Base-by-base conservation (phyloP, 1,140 invertebrate genomes). In the Hyles euphorbiae region DNA sequence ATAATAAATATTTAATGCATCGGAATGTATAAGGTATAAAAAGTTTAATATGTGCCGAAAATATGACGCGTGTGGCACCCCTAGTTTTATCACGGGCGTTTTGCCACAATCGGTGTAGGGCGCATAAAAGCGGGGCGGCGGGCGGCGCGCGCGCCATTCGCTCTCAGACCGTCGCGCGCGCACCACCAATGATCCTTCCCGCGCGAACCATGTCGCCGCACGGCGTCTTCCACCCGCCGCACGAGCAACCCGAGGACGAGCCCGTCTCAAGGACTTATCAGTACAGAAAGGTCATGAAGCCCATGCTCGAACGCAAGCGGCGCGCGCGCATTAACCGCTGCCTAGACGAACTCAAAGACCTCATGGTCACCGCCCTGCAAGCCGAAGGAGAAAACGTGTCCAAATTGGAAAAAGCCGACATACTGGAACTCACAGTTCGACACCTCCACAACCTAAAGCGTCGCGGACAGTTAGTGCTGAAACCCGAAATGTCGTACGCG, bases 391-490 rank as follows among this genome's bases (percentile, higher is more conserved):
- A 97, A 80, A 96, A 95, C 81, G 95, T 97, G n/a, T 94, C 96
- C 52, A 98, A 98, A 75, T 87, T 99, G 67, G 98, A 99, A 88
- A 99, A 99, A 82, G 97, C 98, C 2, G 98, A 99, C 83, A 98
- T 99, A 71, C 90, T 99, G 47, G 98, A 99, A 82, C 90, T 98
- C 74, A 98, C 98, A 1, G 97, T 99, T 2, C 93, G 95, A 67
- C 96, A 98, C 74, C 89, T 98, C 3, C 94, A 95, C 59, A 90
- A 93, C n/a, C 71, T 88, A 11, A 94, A 95, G 76, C 87, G 93
- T 40, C 86, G 95, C 9, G 92, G 92, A n/a, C 82, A 88, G 61
- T 87, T 93, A 46, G 94, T 93, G 69, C 91, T 94, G n/a, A 92
- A 93, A 61, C 92, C 93, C 59, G 93, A 95, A 73, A 92, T 94